Evolutionary conservation across 2,113 vertebrate genomes (phyloP).

Genomic region (Sphaerodactylus townsendi): DNA sequence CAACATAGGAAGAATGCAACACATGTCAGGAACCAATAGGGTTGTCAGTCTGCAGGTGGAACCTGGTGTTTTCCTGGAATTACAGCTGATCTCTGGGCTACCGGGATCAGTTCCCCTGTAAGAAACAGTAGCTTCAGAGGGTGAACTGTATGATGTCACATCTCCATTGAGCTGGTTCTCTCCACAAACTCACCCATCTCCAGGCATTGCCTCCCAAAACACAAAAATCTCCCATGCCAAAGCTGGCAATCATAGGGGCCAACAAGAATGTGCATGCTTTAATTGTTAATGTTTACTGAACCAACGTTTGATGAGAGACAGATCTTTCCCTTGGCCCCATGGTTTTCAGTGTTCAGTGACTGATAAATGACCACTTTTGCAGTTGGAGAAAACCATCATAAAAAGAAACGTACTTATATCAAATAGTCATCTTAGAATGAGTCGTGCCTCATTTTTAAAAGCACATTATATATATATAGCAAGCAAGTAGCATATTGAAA

Average conservation of each 20-base stretch:
- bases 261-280: not conserved
- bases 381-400: not conserved
- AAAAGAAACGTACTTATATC: not conserved
- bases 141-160: too few species aligned
- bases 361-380: not conserved
- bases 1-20: not conserved
- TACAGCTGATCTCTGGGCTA: too few species aligned
- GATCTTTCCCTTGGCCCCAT: not conserved
- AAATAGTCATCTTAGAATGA: not conserved
- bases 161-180: too few species aligned
- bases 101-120: too few species aligned
- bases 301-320: not conserved
- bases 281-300: not conserved
- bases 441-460: not conserved
- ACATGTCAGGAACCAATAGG: not conserved
- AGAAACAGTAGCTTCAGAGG: too few species aligned
- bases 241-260: too few species aligned
- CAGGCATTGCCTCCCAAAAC: too few species aligned
- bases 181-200: too few species aligned
- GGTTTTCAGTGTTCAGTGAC: not conserved
- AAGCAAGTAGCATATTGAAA: not conserved
- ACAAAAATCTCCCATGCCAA: too few species aligned
- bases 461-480: not conserved
- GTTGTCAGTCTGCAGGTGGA: too few species aligned
- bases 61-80: too few species aligned